Base-by-base conservation (phyloP, 2,888 invertebrate genomes). In the Malacosoma neustria region DNA sequence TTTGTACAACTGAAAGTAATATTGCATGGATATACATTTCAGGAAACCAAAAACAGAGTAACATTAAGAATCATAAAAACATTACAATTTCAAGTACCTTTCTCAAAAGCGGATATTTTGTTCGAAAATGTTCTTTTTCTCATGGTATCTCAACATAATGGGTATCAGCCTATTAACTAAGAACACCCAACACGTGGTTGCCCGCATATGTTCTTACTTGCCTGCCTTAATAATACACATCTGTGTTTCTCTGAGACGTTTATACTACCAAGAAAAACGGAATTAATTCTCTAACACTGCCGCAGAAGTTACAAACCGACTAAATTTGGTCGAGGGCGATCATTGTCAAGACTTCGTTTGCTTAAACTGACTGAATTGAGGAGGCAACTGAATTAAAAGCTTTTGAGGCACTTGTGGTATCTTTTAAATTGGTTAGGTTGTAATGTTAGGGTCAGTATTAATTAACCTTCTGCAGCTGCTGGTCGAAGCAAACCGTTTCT, bases 401-500 rank as follows among this genome's bases (percentile, higher is more conserved):
- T 40, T 42, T 36, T 32, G 30, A 34, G 36, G 30, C 37, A 35
- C 37, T 41, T 34, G 42, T 46, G 37, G 48, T 46, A 46, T 54
- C 43, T 54, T 49, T 55, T 53, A 57, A 68, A 64, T 68, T 57
- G 53, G 68, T 56, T 50, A 61, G 61, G 55, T 69, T 71, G 55
- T 61, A 65, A 61, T 63, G 58, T 68, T 60, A 69, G 72, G 80
- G 81, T 82, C 81, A 81, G 57, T 62, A 50, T 51, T 66, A 82
- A 79, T 82, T 82, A 70, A 82, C 81, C 81, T 63, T 42, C 60
- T 64, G 73, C 76, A 75, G 81, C 81, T 72, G 81, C 68, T 61
- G 63, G 48, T 49, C 50, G 56, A 57, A 60, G 58, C 68, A 58
- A 57, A 64, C 59, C 56, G 61, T 69, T 71, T 68, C 58, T 61